Conservation (phyloP, 1,140 invertebrate species). For the Sarcophaga bullata region DNA sequence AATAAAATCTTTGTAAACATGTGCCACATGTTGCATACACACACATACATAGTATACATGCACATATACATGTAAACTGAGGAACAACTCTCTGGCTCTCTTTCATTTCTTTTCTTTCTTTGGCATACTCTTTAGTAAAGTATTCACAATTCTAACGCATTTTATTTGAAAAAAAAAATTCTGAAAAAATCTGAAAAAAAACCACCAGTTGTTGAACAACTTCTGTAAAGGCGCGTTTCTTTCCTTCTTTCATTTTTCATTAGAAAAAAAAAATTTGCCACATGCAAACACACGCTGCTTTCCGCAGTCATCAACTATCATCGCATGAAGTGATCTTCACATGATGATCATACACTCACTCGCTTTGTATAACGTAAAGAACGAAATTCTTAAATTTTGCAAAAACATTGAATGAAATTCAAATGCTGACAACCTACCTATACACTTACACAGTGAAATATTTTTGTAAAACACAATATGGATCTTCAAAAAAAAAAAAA, state of each 20-base stretch:
- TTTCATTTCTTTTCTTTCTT: not conserved
- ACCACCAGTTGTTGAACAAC: not conserved
- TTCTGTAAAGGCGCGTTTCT: not conserved
- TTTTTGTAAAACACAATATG: too few species aligned
- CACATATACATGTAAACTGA: not conserved
- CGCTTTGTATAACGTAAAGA: too few species aligned
- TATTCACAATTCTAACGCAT: not conserved
- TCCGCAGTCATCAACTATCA: not conserved
- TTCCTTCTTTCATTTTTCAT: too few species aligned
- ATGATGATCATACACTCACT: not conserved
- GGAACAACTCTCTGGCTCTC: too few species aligned
- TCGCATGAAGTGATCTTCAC: not conserved
- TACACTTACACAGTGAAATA: too few species aligned
- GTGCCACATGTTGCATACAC: conserved; percentile 31
- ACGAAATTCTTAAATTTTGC: too few species aligned
- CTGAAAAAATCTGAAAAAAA: not conserved
- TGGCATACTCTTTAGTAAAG: not conserved
- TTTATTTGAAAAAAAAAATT: not conserved
- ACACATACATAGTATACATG: not conserved
- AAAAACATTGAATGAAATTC: too few species aligned
- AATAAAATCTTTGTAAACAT: not conserved
- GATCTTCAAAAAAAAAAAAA: too few species aligned
- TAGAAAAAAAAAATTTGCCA: not conserved
- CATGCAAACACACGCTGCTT: not conserved
- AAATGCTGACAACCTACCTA: too few species aligned